Conservation (phyloP, 2,113 vertebrate genomes). For the Notarius lentiginosus region DNA sequence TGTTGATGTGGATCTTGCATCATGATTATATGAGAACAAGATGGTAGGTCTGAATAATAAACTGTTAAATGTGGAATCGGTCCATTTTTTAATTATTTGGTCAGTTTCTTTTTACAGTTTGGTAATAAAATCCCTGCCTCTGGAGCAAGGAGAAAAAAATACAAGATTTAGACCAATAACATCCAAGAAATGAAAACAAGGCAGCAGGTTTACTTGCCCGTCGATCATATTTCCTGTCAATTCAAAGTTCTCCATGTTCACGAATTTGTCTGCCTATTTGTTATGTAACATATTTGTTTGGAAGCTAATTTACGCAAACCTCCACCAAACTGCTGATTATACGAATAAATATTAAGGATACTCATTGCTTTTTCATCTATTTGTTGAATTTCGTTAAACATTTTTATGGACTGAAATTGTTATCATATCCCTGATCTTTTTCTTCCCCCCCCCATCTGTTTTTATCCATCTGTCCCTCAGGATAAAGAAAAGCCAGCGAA, state of each 20-base stretch:
- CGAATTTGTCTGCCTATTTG: neutral
- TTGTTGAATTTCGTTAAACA: neutral
- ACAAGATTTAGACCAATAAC: neutral
- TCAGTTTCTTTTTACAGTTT: neutral
- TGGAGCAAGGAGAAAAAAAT: neutral
- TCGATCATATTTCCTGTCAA: neutral
- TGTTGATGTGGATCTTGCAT: no score
- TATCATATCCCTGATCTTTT: neutral
- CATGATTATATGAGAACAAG: neutral
- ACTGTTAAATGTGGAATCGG: neutral
- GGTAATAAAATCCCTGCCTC: neutral
- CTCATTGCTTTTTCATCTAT: neutral
- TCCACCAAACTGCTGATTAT: neutral
- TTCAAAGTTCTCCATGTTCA: neutral
- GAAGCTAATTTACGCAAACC: neutral
- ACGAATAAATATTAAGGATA: neutral
- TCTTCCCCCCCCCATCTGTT: neutral
- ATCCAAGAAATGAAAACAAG: neutral
- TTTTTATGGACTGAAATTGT: neutral
- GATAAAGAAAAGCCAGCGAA: constrained; percentile 69
- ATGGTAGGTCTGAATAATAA: neutral
- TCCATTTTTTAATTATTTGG: neutral
- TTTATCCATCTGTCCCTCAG: constrained; percentile 1
- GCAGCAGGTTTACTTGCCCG: neutral
- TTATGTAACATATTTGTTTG: neutral